Evolutionary conservation across 2,888 invertebrate species (phyloP), one percentile per base, ranked within the genome.

Genomic region (Resseliella maxima): DNA sequence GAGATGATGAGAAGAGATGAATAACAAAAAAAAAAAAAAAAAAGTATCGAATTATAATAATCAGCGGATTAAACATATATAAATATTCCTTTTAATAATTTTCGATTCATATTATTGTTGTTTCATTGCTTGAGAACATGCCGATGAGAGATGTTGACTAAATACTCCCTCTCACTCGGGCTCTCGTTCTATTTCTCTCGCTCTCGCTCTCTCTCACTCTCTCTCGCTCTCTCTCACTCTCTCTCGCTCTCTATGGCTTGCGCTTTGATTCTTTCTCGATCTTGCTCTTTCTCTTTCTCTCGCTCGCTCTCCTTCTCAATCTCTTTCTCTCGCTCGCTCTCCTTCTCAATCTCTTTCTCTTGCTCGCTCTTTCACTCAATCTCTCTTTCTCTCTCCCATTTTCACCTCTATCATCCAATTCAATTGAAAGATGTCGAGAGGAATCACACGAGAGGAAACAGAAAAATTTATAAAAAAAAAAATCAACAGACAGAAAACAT

Each of bases 11-110:
- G n/a, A n/a, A n/a, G n/a, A n/a, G n/a, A n/a, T n/a, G n/a, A n/a
- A n/a, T n/a, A n/a, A n/a, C n/a, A n/a, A n/a, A n/a, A n/a, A n/a
- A n/a, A n/a, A n/a, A n/a, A n/a, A n/a, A n/a, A 18, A 31, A 72
- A 72, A 72, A 72, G 31, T 72, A 72, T 72, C 35, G 31, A 72
- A 72, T 72, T 72, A 72, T 72, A 72, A 72, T 72, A 72, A 72
- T 72, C 72, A 72, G 72, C 72, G 72, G 72, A 72, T 72, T 72
- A 72, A 72, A 72, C 72, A 72, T 72, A 72, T 72, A 72, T 72
- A 72, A 72, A 72, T 72, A 72, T 72, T 72, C 72, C 31, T 72
- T 72, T 72, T 72, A 35, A 72, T 72, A 72, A 72, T 72, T 59
- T n/a, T 72, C 31, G 72, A 31, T 72, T 59, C 59, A 15, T 72